Evolutionary conservation across 2,113 vertebrate genomes (phyloP), one percentile per base, ranked within the genome.

Genomic region (Microcebus griseorufus): DNA sequence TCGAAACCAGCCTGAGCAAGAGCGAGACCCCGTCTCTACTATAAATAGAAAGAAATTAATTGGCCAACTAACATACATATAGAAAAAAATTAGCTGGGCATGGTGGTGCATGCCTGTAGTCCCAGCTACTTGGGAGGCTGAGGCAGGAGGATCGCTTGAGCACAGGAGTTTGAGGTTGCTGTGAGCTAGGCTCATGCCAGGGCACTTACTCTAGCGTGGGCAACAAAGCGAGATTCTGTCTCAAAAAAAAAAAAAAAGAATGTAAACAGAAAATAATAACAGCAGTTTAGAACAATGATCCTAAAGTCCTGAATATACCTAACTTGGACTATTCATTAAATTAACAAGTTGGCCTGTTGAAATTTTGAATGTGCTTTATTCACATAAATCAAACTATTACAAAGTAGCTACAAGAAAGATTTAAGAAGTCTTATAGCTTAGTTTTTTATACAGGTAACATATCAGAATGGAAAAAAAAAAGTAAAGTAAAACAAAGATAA

Each of bases 401-500:
- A 80, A 81, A 72, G 51, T 39, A 48, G 32, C 53, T 89, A 73
- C 5, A n/a, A 67, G 25, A 78, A 73, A 29, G 6, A 95, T 82
- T 93, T 97, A 83, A 82, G 23, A 92, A 78, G 67, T 29, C 34
- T 25, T 87, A 39, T 13, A 85, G 39, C 9, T 88, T 78, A 42
- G 42, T 12, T 65, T 62, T 39, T 81, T n/a, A 94, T 6, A 76
- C 22, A 73, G 45, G 20, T 10, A 39, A 87, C 86, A 89, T 76
- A 93, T 13, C 53, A 76, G 16, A 72, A 93, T 13, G 37, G 12
- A 60, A 93, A 85, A 48, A 48, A 11, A 62, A 37, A 83, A 55
- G 53, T 23, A 11, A 93, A 94, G 27, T n/a, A 88, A 90, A 90
- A 82, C 34, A 96, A 48, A 88, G 29, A 85, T 69, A 92, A 88